Conservation (phyloP, 2,113 vertebrate genomes). For the Pseudonaja textilis region DNA sequence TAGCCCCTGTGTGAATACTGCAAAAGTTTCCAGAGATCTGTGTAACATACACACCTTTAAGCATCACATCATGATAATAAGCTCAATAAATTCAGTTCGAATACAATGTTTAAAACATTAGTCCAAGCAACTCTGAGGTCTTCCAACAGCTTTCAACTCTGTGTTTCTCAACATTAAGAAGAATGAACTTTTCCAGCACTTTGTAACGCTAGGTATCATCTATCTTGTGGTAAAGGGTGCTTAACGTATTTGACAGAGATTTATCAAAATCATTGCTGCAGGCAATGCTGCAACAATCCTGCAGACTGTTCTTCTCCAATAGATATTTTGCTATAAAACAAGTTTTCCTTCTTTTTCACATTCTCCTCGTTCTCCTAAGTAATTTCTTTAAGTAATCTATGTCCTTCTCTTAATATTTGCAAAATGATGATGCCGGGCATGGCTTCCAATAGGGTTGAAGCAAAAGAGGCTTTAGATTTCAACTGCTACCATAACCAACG, state of each 20-base stretch:
- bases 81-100: neutral
- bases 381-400: neutral
- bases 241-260: constrained; percentile 21
- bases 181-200: neutral
- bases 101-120: constrained; percentile 31
- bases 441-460: neutral
- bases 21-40: neutral
- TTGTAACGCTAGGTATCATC: neutral
- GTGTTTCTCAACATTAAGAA: constrained; percentile 18
- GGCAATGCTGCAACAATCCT: no score
- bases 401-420: neutral
- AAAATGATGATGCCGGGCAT: neutral
- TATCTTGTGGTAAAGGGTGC: neutral
- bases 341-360: constrained; percentile 34
- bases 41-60: neutral
- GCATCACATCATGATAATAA: neutral
- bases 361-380: constrained; percentile 4
- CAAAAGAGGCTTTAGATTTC: neutral
- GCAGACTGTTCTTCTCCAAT: constrained; percentile 29
- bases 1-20: neutral
- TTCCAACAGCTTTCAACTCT: constrained; percentile 12
- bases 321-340: constrained; percentile 41
- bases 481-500: neutral
- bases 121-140: neutral
- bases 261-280: neutral